A percentile compares a stretch with the other conserved stretches of the same genome.
phyloP scores from a whole-genome alignment of 2,888 invertebrate species.

The Caprella mutica region DNA sequence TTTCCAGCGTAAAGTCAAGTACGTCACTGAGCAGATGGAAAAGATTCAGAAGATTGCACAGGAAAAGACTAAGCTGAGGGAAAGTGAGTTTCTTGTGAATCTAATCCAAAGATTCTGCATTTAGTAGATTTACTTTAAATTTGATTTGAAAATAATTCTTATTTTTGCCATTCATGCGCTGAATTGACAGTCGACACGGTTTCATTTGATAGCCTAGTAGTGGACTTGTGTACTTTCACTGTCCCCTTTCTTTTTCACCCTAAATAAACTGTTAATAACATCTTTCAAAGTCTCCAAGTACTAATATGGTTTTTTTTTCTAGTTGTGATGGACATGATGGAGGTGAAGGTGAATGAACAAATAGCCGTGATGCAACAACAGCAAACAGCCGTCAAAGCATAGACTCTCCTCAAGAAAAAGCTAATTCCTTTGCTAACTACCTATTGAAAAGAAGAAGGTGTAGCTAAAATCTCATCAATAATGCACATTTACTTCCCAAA shows the following conservation, averaged over 20 bases:
- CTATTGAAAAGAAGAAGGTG: no score
- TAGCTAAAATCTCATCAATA: no score
- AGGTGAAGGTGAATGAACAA: slow-evolving; percentile 33
- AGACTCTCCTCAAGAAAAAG: no score
- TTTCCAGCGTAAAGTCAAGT: slow-evolving; percentile 71
- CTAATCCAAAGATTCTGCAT: no score
- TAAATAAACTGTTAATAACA: no score
- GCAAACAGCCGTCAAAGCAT: slow-evolving; percentile 10
- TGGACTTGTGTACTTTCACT: no score
- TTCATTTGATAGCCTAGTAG: no score
- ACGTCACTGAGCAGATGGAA: slow-evolving; percentile 87
- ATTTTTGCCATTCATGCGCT: not conserved
- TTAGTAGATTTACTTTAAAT: not conserved
- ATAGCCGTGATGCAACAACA: slow-evolving; percentile 24
- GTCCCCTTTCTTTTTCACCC: no score
- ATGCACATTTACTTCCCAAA: no score
- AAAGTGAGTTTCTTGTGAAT: slow-evolving; percentile 28
- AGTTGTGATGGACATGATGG: slow-evolving; percentile 35
- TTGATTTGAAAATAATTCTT: not conserved
- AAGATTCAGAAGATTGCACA: slow-evolving; percentile 70
- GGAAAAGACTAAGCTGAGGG: slow-evolving; percentile 51
- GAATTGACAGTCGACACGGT: no score
- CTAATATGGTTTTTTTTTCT: slow-evolving; percentile 8
- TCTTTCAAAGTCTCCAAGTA: no score
- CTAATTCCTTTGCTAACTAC: no score